Evolutionary conservation across 64 coral and sea anemone genomes (phyloP), one percentile per base, ranked within the genome.

Genomic region (Pachyseris speciosa): DNA sequence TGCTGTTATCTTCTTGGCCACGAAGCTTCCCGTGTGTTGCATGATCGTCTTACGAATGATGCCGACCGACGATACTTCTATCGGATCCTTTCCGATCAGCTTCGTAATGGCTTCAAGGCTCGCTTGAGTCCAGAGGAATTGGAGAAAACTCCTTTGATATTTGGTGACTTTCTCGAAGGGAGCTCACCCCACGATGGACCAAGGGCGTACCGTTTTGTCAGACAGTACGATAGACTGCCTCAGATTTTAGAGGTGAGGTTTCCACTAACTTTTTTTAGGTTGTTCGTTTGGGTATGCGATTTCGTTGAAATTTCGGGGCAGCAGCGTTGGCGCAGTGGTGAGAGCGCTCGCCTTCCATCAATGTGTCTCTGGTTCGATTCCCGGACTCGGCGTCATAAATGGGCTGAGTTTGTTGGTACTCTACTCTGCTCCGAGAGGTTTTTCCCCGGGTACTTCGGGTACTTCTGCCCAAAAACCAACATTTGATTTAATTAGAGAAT

Each of bases 1-100:
- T 95, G 86, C 47, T 83, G 74, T 13, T 80, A 93, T 53, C 57
- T 99, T 10, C 52, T 99, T 19, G 85, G 85, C 32, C 97, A 99
- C 45, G 97, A 99, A 60, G 90, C 85, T 13, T 83, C 90, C 61
- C 97, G 97, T n/a, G 97, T 99, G 17, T 99, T 99, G 15, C 97
- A 99, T 72, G 97, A 99, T 32, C 93, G 97, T 37, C 86, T 99
- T 0, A 85, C 95, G 26, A 79, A 99, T 40, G 85, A 99, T 24
- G 80, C 71, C 64, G 97, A 99, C 81, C 97, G 97, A 2, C 32
- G 79, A 22, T 99, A 84, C 86, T 99, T 99, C 57, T 93, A 86
- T 55, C 65, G 68, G 32, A 59, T 93, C 19, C 43, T 99, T 31
- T 92, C 90, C 0, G 90, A 95, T 20, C 87, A 92, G 36, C 86